A percentile compares a stretch with the other conserved stretches of the same genome.
Evolutionary conservation across 2,113 vertebrate species (phyloP).

Genomic region (Chaenocephalus aceratus): DNA sequence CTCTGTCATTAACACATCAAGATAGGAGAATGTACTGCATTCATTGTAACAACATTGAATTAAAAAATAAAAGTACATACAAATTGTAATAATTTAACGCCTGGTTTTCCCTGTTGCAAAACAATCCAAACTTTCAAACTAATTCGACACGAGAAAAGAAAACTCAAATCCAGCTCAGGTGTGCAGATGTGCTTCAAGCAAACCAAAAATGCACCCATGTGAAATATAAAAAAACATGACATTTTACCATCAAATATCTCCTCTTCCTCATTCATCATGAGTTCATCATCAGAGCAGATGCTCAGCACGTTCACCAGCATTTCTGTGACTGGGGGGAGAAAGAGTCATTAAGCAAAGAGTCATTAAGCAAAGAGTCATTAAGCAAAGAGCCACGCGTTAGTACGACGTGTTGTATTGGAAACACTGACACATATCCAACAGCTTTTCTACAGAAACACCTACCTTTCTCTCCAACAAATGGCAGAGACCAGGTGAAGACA

Average conservation of each 20-base stretch:
- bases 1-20: background rate
- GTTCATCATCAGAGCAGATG: slow-evolving; percentile 88
- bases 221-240: background rate
- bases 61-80: background rate
- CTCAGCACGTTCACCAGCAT: slow-evolving; percentile 89
- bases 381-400: background rate
- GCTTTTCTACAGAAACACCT: background rate
- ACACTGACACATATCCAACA: background rate
- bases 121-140: background rate
- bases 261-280: slow-evolving; percentile 88
- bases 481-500: slow-evolving; percentile 90
- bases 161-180: slow-evolving; percentile 10
- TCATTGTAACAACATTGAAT: background rate
- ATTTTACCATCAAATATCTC: slow-evolving; percentile 86
- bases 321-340: slow-evolving; percentile 83
- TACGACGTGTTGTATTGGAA: background rate
- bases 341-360: background rate
- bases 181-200: background rate
- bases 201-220: background rate
- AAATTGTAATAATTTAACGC: background rate
- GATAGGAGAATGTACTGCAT: background rate
- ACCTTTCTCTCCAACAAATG: slow-evolving; percentile 89
- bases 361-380: background rate
- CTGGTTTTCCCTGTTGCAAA: background rate
- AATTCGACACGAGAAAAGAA: background rate